Base-by-base conservation (phyloP, 2,113 vertebrate species). In the Glaucidium brasilianum region DNA sequence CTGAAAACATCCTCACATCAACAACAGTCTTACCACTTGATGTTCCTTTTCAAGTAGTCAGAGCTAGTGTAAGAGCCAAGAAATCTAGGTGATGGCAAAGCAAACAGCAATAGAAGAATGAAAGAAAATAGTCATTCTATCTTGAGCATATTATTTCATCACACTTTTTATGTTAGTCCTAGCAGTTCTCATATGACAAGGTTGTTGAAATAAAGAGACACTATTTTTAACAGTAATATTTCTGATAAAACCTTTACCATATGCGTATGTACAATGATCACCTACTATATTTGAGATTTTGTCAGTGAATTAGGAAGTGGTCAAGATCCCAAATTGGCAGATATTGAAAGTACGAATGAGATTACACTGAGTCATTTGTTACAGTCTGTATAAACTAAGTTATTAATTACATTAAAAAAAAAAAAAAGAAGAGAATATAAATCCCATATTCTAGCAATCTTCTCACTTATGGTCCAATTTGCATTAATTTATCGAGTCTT, bases 1-100 rank as follows among this genome's bases (percentile, higher is more conserved):
- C 94, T 96, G 96, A 58, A 96, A 94, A 96, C 97, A 98, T 97
- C 97, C 97, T 98, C 97, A 97, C 97, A 98, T 75, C 63, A 92
- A 98, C 78, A 96, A 91, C 94, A 96, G 92, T 98, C 98, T 98
- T 98, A 98, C 98, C 98, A 98, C 98, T 97, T 98, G 98, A 98
- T 74, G 97, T 34, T 98, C 98, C 98, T 98, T 98, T 97, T 98
- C 98, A 98, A 97, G 98, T 96, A 98, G 98, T 97, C 98, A 98
- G 97, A 98, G 98, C 98, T 98, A 98, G 96, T 95, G 97, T 98
- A 98, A 98, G 97, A 98, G 98, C 98, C 98, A 97, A 98, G 98
- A 98, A 97, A 98, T 98, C 98, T 98, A 98, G 95, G 97, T 96
- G 97, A 97, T 96, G 86, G 98, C 97, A 98, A 98, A 98, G 98